These are phyloP conservation scores for Pseudanteris insignis DNA, from an alignment of 2,888 invertebrate species.

Conservation along the genomic window DNA sequence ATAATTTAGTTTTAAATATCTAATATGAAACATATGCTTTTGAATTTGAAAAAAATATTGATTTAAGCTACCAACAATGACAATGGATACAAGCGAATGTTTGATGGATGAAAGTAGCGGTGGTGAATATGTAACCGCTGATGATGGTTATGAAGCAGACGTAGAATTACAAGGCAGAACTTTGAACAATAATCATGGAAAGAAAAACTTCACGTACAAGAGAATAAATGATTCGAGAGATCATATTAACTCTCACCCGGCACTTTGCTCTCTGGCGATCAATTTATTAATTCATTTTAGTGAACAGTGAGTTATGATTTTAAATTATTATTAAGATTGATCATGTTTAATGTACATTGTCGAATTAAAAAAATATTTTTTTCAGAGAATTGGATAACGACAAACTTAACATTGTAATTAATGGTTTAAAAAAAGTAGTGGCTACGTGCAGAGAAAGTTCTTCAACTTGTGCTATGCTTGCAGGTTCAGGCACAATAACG, in stretches of 20 bases:
- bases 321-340: neutral
- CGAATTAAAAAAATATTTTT: conserved; percentile 2
- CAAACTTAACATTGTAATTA: conserved; percentile 54
- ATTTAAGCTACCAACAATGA: conserved; percentile 59
- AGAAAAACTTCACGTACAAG: conserved; percentile 48
- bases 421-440: conserved; percentile 61
- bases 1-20: neutral
- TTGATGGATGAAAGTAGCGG: conserved; percentile 60
- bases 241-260: conserved; percentile 70
- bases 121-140: conserved; percentile 67
- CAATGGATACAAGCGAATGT: conserved; percentile 58
- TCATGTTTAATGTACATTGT: neutral
- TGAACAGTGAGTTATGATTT: conserved; percentile 66
- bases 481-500: conserved; percentile 62
- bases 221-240: conserved; percentile 59
- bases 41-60: conserved; percentile 1
- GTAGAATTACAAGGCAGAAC: conserved; percentile 68
- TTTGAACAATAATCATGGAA: conserved; percentile 45
- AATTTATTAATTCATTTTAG: conserved; percentile 71
- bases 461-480: conserved; percentile 65
- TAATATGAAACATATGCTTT: neutral
- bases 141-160: conserved; percentile 76
- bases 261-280: conserved; percentile 71
- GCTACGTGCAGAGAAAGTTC: conserved; percentile 65
- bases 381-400: conserved; percentile 57